Evolutionary conservation across 2,113 vertebrate genomes (phyloP), one percentile per base, ranked within the genome.

Genomic region (Eudyptes chrysolophus): DNA sequence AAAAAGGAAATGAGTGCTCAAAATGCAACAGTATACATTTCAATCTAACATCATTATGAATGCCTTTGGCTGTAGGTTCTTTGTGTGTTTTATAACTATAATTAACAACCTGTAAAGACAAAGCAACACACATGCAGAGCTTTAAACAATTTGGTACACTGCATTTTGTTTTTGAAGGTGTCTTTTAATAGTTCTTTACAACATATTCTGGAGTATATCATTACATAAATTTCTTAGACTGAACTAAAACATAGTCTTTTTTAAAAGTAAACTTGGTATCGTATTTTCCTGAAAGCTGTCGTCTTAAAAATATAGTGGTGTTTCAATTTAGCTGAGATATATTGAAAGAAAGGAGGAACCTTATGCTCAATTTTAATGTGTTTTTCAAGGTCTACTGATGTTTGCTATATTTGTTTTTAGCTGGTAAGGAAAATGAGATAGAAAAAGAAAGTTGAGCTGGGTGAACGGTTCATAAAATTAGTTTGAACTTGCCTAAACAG

Each of bases 371-470:
- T 94, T 85, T 83, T 93, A 88, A 90, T 96, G 78, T 44, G 66
- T 86, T 96, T 96, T 97, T 98, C 94, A 94, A 97, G 94, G 94
- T 96, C 95, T 88, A 57, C 68, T 96, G 92, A 95, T 94, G 88
- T 96, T 95, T 96, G 69, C 76, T 92, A 9, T 84, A 87, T 94
- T 96, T 95, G 81, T 87, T 96, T 98, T 96, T 85, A 94, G 90
- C 65, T 92, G 38, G 34, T 84, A 91, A 96, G 61, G 86, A 96
- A 97, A 91, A 95, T 92, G 92, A 94, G 84, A 94, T 48, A 88
- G 87, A 95, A 97, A 95, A 81, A 88, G 74, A 84, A 97, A 96
- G 75, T 44, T 94, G 95, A 97, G 30, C 46, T 97, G 92, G 80
- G 85, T 96, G 95, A 97, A 82, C 0, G 30, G 79, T 93, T 97